phyloP scores from a whole-genome alignment of 2,797 vertebrate species.

The Thunnus albacares region DNA sequence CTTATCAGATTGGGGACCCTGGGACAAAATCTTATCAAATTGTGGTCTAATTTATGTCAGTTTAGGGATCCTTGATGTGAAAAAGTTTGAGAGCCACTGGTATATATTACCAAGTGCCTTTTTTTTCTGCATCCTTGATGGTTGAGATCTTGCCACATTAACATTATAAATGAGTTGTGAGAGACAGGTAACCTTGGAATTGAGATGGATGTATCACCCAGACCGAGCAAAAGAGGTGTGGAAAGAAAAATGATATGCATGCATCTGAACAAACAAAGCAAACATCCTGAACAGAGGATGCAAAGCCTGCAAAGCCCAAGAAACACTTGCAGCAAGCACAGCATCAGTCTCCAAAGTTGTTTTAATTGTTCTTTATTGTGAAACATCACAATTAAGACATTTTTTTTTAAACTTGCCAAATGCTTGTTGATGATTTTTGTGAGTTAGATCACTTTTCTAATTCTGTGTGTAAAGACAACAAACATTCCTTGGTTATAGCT shows the following conservation, averaged over 20 bases:
- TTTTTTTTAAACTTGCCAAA: neutral
- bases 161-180: conserved; percentile 32
- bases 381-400: neutral
- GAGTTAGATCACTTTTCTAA: too few species aligned
- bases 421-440: neutral
- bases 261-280: neutral
- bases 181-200: conserved; percentile 10
- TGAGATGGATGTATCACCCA: conserved; percentile 38
- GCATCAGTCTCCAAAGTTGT: neutral
- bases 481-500: too few species aligned
- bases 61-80: conserved; percentile 7
- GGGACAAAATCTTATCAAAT: too few species aligned
- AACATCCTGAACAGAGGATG: neutral
- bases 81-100: too few species aligned
- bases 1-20: too few species aligned
- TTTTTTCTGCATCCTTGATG: conserved; percentile 24
- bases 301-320: neutral
- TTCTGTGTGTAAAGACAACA: too few species aligned
- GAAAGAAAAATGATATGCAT: conserved; percentile 14
- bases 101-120: conserved; percentile 45
- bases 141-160: conserved; percentile 34
- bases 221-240: neutral
- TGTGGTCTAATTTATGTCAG: too few species aligned
- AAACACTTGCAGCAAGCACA: neutral
- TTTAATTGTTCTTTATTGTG: neutral